Percentiles rank a stretch among this genome's conserved stretches.
Evolutionary conservation across 2,888 invertebrate genomes (phyloP).

Genomic region (Quadroppia sp.): DNA sequence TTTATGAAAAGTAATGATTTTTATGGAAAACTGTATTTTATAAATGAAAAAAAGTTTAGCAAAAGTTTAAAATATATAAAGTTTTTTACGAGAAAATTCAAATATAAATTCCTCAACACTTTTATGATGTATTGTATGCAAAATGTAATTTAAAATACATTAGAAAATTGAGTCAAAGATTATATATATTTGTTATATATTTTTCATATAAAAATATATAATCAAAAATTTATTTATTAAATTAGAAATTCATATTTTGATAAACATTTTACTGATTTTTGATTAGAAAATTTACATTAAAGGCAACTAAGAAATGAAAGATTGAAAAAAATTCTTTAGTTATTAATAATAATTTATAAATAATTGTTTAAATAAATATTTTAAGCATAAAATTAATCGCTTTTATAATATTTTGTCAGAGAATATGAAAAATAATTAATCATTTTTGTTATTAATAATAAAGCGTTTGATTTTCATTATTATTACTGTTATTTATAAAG

Average conservation of each 20-base stretch:
- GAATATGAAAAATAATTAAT: slow-evolving; percentile 23
- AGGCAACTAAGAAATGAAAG: too few relatives aligned
- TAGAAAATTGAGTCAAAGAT: too few relatives aligned
- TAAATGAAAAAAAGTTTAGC: background rate
- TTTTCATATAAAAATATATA: too few relatives aligned
- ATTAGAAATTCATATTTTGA: background rate
- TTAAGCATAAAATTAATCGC: slow-evolving; percentile 24
- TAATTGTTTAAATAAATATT: slow-evolving; percentile 22
- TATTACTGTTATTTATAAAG: background rate
- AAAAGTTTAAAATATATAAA: background rate
- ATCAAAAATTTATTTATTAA: background rate
- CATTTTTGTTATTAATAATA: slow-evolving; percentile 10
- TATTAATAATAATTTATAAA: slow-evolving; percentile 4
- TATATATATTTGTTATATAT: too few relatives aligned
- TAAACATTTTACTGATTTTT: too few relatives aligned
- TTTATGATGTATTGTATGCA: background rate
- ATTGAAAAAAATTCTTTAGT: background rate
- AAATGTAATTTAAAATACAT: too few relatives aligned
- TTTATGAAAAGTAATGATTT: background rate
- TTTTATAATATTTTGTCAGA: slow-evolving; percentile 11
- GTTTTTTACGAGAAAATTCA: background rate
- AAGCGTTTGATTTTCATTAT: background rate
- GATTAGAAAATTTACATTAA: too few relatives aligned
- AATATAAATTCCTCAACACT: background rate
- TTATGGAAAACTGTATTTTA: too few relatives aligned